These are phyloP conservation scores for Gastrophryne carolinensis DNA, from an alignment of 2,797 vertebrate species.

Conservation along the genomic window DNA sequence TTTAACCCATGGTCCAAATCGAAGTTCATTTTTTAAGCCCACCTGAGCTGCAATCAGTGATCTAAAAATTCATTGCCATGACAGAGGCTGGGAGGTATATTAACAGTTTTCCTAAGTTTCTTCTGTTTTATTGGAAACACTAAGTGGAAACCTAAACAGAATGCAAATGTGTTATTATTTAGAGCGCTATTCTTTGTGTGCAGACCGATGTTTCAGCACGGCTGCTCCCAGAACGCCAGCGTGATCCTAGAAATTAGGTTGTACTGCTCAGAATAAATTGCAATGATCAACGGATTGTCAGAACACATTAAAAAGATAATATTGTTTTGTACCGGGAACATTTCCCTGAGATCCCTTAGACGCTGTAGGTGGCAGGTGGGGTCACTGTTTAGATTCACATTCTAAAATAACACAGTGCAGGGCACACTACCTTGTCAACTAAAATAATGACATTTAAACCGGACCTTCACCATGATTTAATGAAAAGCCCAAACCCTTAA, in stretches of 20 bases:
- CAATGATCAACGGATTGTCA: constrained; percentile 42
- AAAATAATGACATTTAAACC: constrained; percentile 3
- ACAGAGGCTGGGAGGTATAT: too few species aligned
- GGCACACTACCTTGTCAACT: not conserved
- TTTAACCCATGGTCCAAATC: too few species aligned
- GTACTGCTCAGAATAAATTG: constrained; percentile 33
- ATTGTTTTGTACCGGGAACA: constrained; percentile 28
- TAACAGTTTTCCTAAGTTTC: too few species aligned
- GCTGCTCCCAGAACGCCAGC: not conserved
- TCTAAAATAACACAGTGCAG: constrained; percentile 12
- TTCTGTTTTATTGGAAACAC: too few species aligned
- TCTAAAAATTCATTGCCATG: too few species aligned
- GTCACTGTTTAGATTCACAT: constrained; percentile 34
- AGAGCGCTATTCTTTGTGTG: not conserved
- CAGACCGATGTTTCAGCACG: constrained; percentile 8
- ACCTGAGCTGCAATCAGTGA: too few species aligned
- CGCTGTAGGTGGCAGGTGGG: constrained; percentile 5
- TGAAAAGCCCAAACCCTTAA: too few species aligned
- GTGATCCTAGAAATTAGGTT: constrained; percentile 31
- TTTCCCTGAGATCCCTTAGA: not conserved
- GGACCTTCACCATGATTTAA: too few species aligned
- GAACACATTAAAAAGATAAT: constrained; percentile 46
- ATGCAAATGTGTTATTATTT: not conserved
- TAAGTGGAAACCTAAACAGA: too few species aligned
- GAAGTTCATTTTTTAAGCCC: too few species aligned